Conservation (phyloP, 2,797 vertebrate species). For the Streptopelia turtur region DNA sequence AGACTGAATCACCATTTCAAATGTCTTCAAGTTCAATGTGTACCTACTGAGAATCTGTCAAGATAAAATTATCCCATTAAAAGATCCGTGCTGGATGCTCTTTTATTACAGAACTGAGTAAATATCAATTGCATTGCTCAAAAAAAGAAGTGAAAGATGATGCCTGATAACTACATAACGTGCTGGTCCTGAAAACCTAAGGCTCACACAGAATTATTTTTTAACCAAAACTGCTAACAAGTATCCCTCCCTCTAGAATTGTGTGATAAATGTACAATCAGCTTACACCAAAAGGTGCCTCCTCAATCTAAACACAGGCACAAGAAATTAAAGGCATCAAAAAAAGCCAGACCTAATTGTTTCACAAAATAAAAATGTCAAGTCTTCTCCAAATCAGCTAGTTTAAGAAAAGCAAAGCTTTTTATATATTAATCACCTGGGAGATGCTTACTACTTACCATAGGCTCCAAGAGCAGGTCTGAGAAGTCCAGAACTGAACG, state of each 20-base stretch:
- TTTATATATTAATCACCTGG: neutral
- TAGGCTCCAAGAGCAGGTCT: neutral
- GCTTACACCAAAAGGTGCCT: neutral
- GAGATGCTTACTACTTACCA: neutral
- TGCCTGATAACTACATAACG: neutral
- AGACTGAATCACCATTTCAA: neutral
- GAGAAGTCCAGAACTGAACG: neutral
- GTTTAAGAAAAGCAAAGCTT: neutral
- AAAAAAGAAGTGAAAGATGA: neutral
- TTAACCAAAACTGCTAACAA: neutral
- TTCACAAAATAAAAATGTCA: neutral
- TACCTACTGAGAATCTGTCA: neutral
- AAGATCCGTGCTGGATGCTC: neutral
- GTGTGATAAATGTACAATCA: neutral
- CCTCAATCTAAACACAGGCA: neutral
- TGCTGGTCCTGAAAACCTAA: neutral
- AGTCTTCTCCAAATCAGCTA: neutral
- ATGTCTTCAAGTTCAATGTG: neutral
- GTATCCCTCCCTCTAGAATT: neutral
- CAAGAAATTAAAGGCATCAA: neutral
- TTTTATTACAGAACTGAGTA: neutral
- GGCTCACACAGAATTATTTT: neutral
- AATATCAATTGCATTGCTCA: neutral
- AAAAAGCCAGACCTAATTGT: accelerated
- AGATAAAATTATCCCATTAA: neutral